These are phyloP conservation scores for Danionella dracula DNA, from an alignment of 2,797 vertebrate genomes.

Conservation along the genomic window DNA sequence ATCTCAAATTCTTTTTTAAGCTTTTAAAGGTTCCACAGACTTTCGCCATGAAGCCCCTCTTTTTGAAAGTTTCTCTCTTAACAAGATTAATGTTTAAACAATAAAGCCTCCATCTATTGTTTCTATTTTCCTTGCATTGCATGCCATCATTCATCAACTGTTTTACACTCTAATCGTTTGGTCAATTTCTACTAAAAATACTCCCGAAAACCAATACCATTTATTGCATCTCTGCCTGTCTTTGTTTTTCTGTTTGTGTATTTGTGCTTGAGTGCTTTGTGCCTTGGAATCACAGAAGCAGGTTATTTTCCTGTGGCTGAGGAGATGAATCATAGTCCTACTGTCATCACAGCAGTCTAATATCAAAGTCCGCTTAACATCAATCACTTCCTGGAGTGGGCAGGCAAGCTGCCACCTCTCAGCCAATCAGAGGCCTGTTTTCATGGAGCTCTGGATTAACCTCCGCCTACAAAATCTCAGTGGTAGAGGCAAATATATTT, in stretches of 20 bases:
- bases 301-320: slow-evolving; percentile 1
- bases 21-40: too few relatives aligned
- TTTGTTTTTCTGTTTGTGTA: background rate
- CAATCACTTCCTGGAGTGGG: slow-evolving; percentile 22
- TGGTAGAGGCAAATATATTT: slow-evolving; percentile 15
- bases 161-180: background rate
- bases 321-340: slow-evolving; percentile 29
- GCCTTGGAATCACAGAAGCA: background rate
- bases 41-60: too few relatives aligned
- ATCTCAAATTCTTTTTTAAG: too few relatives aligned
- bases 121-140: too few relatives aligned
- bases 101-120: too few relatives aligned
- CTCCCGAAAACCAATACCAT: background rate
- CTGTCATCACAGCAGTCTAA: slow-evolving; percentile 35
- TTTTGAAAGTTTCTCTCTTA: too few relatives aligned
- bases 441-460: slow-evolving; percentile 31
- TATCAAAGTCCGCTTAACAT: slow-evolving; percentile 26
- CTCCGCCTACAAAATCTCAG: slow-evolving; percentile 13
- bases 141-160: too few relatives aligned
- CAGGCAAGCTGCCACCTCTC: slow-evolving; percentile 11
- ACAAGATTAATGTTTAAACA: too few relatives aligned
- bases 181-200: background rate
- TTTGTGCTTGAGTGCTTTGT: background rate
- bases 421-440: slow-evolving; percentile 6
- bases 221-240: background rate